phyloP scores from a whole-genome alignment of 2,888 invertebrate species.

The Rhagium mordax region DNA sequence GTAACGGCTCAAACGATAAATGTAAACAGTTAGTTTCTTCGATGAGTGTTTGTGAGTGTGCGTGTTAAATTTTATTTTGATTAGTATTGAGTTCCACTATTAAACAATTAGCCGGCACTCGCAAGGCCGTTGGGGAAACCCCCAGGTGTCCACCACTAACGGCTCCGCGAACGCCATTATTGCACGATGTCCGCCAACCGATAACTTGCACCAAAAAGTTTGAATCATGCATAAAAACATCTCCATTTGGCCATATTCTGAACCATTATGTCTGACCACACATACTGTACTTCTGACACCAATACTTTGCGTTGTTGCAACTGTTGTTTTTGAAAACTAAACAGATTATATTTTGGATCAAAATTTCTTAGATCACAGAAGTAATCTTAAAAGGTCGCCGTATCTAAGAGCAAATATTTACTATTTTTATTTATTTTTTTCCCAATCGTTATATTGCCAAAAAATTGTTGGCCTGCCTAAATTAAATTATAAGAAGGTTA shows the following conservation, averaged over 20 bases:
- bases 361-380: too few species aligned
- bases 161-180: constrained; percentile 60
- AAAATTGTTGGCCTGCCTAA: too few species aligned
- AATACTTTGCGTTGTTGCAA: too few species aligned
- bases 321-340: too few species aligned
- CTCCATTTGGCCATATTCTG: background rate
- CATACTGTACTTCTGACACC: too few species aligned
- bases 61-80: constrained; percentile 66
- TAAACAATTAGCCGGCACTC: constrained; percentile 59
- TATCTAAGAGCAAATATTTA: too few species aligned
- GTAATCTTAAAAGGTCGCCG: too few species aligned
- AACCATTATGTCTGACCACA: too few species aligned
- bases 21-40: constrained; percentile 70
- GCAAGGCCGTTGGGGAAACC: constrained; percentile 58
- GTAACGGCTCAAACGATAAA: constrained; percentile 66
- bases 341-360: too few species aligned
- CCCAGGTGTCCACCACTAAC: constrained; percentile 58
- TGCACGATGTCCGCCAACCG: constrained; percentile 63
- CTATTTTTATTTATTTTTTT: too few species aligned
- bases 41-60: constrained; percentile 71
- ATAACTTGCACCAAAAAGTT: constrained; percentile 31
- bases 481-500: too few species aligned
- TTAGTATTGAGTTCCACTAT: constrained; percentile 69
- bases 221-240: constrained; percentile 13
- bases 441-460: too few species aligned